A percentile compares a stretch with the other conserved stretches of the same genome.
phyloP scores from a whole-genome alignment of 2,113 vertebrate species.

The Grantiella picta region DNA sequence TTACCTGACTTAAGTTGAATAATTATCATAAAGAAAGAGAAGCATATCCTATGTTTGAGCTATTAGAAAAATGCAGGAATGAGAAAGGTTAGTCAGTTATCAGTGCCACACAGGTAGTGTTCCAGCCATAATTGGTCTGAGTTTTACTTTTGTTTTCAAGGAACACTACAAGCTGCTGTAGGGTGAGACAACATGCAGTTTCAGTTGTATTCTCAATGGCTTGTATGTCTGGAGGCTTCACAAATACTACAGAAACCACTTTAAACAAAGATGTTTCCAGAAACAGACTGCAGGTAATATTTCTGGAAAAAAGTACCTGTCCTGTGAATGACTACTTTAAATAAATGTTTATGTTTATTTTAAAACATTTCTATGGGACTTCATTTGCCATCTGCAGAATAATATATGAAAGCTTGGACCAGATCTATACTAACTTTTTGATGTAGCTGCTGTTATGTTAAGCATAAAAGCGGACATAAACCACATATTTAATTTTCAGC shows the following conservation, averaged over 20 bases:
- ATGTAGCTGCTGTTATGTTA: not conserved
- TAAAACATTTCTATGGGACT: not conserved
- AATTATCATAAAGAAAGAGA: not conserved
- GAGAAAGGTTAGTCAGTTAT: not conserved
- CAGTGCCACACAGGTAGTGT: not conserved
- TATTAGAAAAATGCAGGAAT: not conserved
- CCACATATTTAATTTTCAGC: not conserved
- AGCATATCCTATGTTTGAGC: not conserved
- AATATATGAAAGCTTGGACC: not conserved
- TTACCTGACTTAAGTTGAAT: not conserved
- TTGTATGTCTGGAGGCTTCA: not conserved
- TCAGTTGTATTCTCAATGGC: not conserved
- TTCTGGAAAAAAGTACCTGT: not conserved
- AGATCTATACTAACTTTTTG: not conserved
- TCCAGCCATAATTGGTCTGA: not conserved
- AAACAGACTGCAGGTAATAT: not conserved
- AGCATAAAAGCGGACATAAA: not conserved
- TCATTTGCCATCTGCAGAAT: not conserved
- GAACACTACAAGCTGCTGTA: not conserved
- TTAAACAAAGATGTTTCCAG: not conserved
- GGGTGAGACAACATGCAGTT: not conserved
- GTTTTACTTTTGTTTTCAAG: not conserved
- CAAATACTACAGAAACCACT: not conserved
- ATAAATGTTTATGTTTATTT: constrained; percentile 9
- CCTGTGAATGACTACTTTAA: not conserved